Evolutionary conservation across 1,140 invertebrate genomes (phyloP).

Genomic region (Trichogramma pretiosum): DNA sequence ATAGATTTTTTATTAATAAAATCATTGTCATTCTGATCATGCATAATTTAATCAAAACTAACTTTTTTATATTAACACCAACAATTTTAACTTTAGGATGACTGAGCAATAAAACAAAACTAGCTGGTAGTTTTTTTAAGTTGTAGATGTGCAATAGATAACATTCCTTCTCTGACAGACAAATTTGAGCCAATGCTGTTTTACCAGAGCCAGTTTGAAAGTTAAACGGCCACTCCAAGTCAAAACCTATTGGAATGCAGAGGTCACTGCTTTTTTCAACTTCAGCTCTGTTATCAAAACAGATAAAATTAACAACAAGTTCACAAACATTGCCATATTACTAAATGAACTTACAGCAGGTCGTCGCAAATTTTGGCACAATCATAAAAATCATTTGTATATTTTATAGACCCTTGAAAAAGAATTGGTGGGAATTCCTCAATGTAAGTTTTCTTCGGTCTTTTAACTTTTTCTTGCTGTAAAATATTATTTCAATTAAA

Average conservation of each 20-base stretch:
- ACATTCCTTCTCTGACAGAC: constrained; percentile 43
- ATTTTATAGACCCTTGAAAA: constrained; percentile 47
- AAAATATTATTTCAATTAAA: neutral
- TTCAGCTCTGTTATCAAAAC: constrained; percentile 35
- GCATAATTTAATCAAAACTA: constrained; percentile 18
- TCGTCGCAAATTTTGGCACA: constrained; percentile 46
- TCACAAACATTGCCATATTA: constrained; percentile 16
- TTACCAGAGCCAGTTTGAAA: constrained; percentile 53
- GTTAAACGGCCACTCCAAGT: constrained; percentile 57
- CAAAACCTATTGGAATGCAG: constrained; percentile 50
- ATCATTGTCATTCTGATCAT: neutral
- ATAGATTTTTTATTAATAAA: constrained; percentile 9
- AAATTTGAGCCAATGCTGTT: constrained; percentile 54
- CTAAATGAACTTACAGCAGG: constrained; percentile 44
- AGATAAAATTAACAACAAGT: constrained; percentile 3
- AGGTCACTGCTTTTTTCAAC: constrained; percentile 37
- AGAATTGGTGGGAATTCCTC: constrained; percentile 33
- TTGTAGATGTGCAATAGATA: constrained; percentile 51
- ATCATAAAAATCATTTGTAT: constrained; percentile 42
- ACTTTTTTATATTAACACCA: constrained; percentile 59
- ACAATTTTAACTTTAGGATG: constrained; percentile 53
- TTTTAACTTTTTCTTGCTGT: neutral
- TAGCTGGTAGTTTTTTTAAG: constrained; percentile 48
- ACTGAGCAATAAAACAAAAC: constrained; percentile 45
- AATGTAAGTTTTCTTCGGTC: constrained; percentile 18